A percentile compares a stretch with the other conserved stretches of the same genome.
Conservation (phyloP, 2,888 invertebrate species). For the Griposia aprilina region DNA sequence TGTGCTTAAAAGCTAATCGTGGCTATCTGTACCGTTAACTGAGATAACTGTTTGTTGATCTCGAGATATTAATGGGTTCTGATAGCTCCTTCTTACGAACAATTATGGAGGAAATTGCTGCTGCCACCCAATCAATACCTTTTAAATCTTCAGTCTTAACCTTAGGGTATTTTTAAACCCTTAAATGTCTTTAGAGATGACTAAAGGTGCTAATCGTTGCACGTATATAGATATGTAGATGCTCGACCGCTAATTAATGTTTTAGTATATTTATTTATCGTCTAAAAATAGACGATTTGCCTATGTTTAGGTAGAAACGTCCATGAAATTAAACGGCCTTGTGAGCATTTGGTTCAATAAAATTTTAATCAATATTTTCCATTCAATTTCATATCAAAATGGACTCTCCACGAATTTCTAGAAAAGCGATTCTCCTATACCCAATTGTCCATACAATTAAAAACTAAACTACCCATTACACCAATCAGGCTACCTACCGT, state of each 20-base stretch:
- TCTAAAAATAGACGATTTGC: too few relatives aligned
- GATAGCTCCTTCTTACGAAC: not conserved
- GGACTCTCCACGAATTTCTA: slow-evolving; percentile 22
- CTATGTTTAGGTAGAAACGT: too few relatives aligned
- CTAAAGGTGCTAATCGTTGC: too few relatives aligned
- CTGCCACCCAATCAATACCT: too few relatives aligned
- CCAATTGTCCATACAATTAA: slow-evolving; percentile 42
- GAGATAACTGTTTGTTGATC: slow-evolving; percentile 58
- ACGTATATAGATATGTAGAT: too few relatives aligned
- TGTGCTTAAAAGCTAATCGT: slow-evolving; percentile 64
- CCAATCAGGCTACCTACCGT: slow-evolving; percentile 54
- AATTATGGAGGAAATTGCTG: not conserved
- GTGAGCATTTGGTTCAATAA: not conserved
- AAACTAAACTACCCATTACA: slow-evolving; percentile 46
- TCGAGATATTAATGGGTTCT: slow-evolving; percentile 36
- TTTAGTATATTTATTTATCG: too few relatives aligned
- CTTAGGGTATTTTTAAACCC: too few relatives aligned
- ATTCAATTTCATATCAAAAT: slow-evolving; percentile 11
- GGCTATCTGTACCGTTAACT: slow-evolving; percentile 59
- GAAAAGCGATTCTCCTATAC: slow-evolving; percentile 6
- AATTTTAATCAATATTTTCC: not conserved
- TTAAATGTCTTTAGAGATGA: too few relatives aligned
- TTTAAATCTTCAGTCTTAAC: too few relatives aligned
- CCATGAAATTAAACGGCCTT: too few relatives aligned
- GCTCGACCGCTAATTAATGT: too few relatives aligned